Conservation (phyloP, 2,797 vertebrate species). For the Spinus olivaceus region DNA sequence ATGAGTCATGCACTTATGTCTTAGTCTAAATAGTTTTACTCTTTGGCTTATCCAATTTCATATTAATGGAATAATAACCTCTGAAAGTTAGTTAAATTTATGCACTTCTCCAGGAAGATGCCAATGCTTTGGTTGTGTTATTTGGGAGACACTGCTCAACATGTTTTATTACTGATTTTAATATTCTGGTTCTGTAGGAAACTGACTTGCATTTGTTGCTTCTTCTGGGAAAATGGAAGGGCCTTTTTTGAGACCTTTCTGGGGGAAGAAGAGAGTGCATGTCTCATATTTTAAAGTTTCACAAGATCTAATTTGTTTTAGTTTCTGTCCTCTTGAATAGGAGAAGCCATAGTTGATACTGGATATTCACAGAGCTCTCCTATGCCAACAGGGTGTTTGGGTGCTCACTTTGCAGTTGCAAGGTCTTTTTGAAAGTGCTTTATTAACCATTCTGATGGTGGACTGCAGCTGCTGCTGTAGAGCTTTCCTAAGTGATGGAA, state of each 20-base stretch:
- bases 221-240: neutral
- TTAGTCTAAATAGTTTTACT: neutral
- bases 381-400: neutral
- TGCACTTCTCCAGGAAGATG: neutral
- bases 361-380: neutral
- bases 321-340: neutral
- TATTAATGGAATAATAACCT: neutral
- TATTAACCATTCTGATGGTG: neutral
- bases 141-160: neutral
- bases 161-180: neutral
- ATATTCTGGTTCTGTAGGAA: neutral
- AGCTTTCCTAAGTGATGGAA: neutral
- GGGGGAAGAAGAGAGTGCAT: accelerated
- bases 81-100: neutral
- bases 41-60: neutral
- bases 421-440: neutral
- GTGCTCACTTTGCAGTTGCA: neutral
- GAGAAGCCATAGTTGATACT: neutral
- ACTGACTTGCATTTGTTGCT: neutral
- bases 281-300: neutral
- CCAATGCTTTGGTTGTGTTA: neutral
- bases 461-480: neutral
- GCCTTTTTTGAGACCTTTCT: neutral
- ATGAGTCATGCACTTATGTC: neutral
- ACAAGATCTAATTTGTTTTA: neutral